Conservation (phyloP, 2,113 vertebrate genomes). For the Pheucticus melanocephalus region DNA sequence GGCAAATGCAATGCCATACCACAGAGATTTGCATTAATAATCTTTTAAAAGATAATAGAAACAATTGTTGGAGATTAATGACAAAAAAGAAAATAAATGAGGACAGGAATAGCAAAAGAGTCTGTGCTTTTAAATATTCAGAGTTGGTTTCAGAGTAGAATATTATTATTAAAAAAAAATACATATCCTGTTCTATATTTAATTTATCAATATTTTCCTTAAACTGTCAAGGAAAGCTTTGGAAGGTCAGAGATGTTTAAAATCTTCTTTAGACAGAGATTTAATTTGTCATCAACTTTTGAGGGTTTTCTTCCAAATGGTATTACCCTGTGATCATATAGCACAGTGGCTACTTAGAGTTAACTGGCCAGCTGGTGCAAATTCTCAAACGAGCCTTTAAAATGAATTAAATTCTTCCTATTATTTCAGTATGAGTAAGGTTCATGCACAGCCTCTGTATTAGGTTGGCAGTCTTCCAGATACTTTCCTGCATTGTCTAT, state of each 20-base stretch:
- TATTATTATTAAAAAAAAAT: background rate
- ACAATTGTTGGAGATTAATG: background rate
- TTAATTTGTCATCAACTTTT: background rate
- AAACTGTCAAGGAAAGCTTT: background rate
- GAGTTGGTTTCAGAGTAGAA: background rate
- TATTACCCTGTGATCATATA: background rate
- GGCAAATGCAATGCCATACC: background rate
- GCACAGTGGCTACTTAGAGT: background rate
- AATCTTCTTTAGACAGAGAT: background rate
- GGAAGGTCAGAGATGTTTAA: background rate
- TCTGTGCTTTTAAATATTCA: conserved; percentile 34
- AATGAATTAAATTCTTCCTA: background rate
- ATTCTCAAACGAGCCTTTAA: background rate
- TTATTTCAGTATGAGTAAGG: background rate
- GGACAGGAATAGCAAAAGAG: background rate
- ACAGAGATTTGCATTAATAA: background rate
- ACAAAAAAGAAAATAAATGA: background rate
- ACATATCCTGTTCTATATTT: background rate
- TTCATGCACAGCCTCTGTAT: background rate
- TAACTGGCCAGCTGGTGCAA: background rate
- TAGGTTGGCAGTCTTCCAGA: background rate
- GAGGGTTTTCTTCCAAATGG: background rate
- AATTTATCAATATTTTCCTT: background rate
- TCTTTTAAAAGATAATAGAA: background rate
- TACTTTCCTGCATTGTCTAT: background rate